Evolutionary conservation across 2,113 vertebrate genomes (phyloP).

Genomic region (Lophius piscatorius): DNA sequence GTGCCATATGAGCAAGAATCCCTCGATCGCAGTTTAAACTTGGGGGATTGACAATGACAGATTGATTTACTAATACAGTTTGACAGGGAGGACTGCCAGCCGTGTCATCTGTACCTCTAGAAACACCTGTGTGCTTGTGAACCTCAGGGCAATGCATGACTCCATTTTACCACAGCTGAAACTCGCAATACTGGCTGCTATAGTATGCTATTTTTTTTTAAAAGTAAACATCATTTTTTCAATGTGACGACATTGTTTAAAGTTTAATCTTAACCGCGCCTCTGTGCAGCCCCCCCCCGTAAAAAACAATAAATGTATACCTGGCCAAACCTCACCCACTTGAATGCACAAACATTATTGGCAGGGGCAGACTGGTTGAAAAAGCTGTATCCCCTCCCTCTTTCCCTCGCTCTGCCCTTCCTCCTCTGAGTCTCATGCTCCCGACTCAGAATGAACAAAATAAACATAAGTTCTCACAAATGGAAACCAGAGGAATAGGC

Average conservation of each 20-base stretch:
- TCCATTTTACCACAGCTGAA: slow-evolving; percentile 61
- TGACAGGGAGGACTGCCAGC: slow-evolving; percentile 73
- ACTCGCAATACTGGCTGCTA: slow-evolving; percentile 63
- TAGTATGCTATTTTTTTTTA: slow-evolving; percentile 52
- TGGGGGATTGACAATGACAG: slow-evolving; percentile 67
- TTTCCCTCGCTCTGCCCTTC: not conserved
- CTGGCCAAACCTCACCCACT: slow-evolving; percentile 23
- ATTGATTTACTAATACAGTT: slow-evolving; percentile 78
- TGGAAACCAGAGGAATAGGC: slow-evolving; percentile 60
- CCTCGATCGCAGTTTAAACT: slow-evolving; percentile 62
- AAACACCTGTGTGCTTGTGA: slow-evolving; percentile 77
- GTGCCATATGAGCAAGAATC: slow-evolving; percentile 45
- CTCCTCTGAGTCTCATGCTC: slow-evolving; percentile 23
- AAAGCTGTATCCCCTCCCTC: slow-evolving; percentile 39
- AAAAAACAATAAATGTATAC: slow-evolving; percentile 53
- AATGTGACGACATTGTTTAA: slow-evolving; percentile 66
- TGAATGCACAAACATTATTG: slow-evolving; percentile 50
- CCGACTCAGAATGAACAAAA: slow-evolving; percentile 50
- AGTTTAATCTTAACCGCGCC: slow-evolving; percentile 58
- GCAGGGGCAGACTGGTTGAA: slow-evolving; percentile 18
- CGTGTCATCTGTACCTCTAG: slow-evolving; percentile 70
- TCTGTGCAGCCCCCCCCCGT: slow-evolving; percentile 8
- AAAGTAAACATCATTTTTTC: slow-evolving; percentile 67
- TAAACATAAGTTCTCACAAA: slow-evolving; percentile 61
- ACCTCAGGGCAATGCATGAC: slow-evolving; percentile 51